These are phyloP conservation scores for Grantiella picta DNA, from an alignment of 2,113 vertebrate genomes.

Conservation along the genomic window DNA sequence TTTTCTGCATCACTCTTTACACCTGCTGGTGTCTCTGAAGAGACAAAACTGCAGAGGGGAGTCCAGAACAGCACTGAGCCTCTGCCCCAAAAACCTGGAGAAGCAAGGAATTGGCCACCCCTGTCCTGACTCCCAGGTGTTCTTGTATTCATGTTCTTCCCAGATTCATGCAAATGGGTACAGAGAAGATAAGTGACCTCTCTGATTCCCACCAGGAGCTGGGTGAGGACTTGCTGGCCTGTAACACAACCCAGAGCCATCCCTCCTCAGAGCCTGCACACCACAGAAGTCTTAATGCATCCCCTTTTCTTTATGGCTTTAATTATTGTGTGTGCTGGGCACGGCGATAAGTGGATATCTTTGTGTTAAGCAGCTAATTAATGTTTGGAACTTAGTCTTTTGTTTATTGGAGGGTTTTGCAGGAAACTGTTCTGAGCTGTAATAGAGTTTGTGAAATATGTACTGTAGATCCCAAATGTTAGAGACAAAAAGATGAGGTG, in stretches of 20 bases:
- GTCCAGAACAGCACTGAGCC: background rate
- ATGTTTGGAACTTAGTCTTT: conserved; percentile 44
- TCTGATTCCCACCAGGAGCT: background rate
- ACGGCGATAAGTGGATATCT: conserved; percentile 20
- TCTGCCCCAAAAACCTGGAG: background rate
- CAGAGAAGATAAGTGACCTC: background rate
- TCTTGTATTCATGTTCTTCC: background rate
- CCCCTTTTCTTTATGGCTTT: conserved; percentile 55
- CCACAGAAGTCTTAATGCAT: background rate
- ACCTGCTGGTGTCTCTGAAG: background rate
- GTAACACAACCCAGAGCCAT: background rate
- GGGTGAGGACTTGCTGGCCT: background rate
- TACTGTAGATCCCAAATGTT: conserved; percentile 18
- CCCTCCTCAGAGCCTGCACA: background rate
- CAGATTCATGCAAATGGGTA: background rate
- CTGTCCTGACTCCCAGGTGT: background rate
- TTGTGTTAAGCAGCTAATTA: conserved; percentile 70
- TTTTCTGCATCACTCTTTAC: background rate
- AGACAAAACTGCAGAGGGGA: background rate
- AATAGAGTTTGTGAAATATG: conserved; percentile 52
- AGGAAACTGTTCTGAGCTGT: background rate
- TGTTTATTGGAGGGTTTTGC: conserved; percentile 29
- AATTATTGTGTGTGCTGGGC: conserved; percentile 13
- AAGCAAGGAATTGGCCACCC: background rate
- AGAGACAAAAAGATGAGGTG: conserved; percentile 46